A percentile compares a stretch with the other conserved stretches of the same genome.
phyloP scores from a whole-genome alignment of 2,888 invertebrate species.

The Lycaena phlaeas region DNA sequence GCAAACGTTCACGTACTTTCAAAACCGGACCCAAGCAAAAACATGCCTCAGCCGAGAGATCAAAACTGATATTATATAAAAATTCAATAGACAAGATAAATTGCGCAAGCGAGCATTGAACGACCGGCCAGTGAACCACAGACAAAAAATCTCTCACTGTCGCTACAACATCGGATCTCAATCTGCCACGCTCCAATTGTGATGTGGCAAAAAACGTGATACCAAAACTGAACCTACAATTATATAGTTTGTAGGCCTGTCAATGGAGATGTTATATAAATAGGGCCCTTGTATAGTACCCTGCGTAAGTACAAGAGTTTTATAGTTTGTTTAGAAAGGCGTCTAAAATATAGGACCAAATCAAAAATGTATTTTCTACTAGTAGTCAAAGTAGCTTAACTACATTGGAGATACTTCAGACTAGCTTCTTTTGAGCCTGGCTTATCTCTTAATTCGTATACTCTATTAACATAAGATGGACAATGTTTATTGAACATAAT shows the following conservation, averaged over 20 bases:
- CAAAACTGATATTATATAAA: not conserved
- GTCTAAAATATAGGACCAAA: too few relatives aligned
- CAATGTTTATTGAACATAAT: too few relatives aligned
- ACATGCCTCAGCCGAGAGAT: not conserved
- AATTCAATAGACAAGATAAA: slow-evolving; percentile 5
- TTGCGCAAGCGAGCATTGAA: slow-evolving; percentile 17
- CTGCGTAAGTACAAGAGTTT: too few relatives aligned
- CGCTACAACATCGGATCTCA: slow-evolving; percentile 14
- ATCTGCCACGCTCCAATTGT: slow-evolving; percentile 16
- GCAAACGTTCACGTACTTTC: not conserved
- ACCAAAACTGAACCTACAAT: slow-evolving; percentile 3
- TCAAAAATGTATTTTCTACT: too few relatives aligned
- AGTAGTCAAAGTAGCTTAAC: too few relatives aligned
- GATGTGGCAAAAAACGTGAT: slow-evolving; percentile 6
- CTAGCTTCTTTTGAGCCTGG: too few relatives aligned
- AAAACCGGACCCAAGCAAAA: not conserved
- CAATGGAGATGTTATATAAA: not conserved
- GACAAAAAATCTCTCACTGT: slow-evolving; percentile 16
- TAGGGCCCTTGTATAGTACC: too few relatives aligned
- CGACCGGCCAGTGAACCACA: slow-evolving; percentile 20
- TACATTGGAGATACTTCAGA: too few relatives aligned
- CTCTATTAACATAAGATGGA: too few relatives aligned
- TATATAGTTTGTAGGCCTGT: not conserved
- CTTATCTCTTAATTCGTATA: too few relatives aligned
- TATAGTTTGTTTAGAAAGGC: too few relatives aligned